Evolutionary conservation across 2,888 invertebrate genomes (phyloP), one percentile per base, ranked within the genome.

Genomic region (Hydrotaea diabolus): DNA sequence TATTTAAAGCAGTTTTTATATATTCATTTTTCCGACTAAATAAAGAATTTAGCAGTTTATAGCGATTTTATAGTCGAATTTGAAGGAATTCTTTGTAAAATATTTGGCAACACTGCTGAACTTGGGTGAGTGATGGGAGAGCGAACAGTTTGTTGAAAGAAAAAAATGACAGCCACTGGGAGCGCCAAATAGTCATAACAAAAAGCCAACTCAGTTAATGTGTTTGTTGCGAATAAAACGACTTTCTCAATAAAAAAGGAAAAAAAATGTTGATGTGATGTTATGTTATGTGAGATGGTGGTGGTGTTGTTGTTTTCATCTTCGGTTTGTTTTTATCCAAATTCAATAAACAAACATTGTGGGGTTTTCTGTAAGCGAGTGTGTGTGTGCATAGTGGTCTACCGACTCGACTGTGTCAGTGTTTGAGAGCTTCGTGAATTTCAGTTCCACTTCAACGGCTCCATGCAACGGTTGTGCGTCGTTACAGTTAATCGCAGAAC

Each of bases 391-490:
- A 9, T 15, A n/a, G n/a, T 15, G 2, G 7, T 36, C 15, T 31
- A 13, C 15, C 76, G 75, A 64, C 75, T 36, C 49, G 75, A n/a
- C 21, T 78, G 77, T 77, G 77, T n/a, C n/a, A n/a, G 26, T 59
- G 66, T 73, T 15, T 66, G 73, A 77, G 78, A 36, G n/a, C 69
- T 81, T 78, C 43, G 66, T 77, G 72, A n/a, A n/a, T 46, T 82
- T 85, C 77, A 85, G 85, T 85, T 85, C 57, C 62, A 80, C 17
- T 55, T 77, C 59, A 82, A 55, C 79, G 79, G 62, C 69, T 82
- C 66, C 49, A 74, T 74, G 46, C 62, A 55, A 69, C 62, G 36
- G 85, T 85, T 36, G 69, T 76, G 11, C 46, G 7, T 15, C 21
- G 23, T 69, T 69, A 82, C 46, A 69, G 53, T 77, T 69, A 69